A percentile compares a stretch with the other conserved stretches of the same genome.
phyloP scores from a whole-genome alignment of 2,797 vertebrate species.

The Gila robusta region DNA sequence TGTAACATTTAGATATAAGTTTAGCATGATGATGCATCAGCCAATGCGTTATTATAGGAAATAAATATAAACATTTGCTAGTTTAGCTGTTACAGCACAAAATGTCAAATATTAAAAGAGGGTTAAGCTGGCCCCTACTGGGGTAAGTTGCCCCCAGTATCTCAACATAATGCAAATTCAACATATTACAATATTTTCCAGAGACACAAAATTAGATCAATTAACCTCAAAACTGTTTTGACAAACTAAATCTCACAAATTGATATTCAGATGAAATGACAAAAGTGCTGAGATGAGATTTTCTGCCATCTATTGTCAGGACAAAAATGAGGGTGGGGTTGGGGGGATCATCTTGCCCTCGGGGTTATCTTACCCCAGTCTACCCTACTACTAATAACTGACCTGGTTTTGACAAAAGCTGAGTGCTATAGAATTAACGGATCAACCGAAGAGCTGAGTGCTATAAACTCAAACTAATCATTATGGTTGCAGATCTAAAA shows the following conservation, averaged over 20 bases:
- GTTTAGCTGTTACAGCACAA: too few species aligned
- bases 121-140: too few species aligned
- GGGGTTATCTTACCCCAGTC: not conserved
- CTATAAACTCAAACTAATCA: not conserved
- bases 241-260: not conserved
- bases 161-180: not conserved
- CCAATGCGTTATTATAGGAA: not conserved
- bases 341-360: too few species aligned
- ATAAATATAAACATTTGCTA: not conserved
- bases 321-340: too few species aligned
- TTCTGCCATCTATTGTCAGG: too few species aligned
- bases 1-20: not conserved
- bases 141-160: too few species aligned
- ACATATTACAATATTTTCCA: not conserved
- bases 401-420: not conserved
- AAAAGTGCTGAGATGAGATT: not conserved
- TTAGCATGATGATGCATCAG: too few species aligned
- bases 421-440: not conserved
- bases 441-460: not conserved
- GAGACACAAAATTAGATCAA: not conserved
- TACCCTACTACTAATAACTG: not conserved
- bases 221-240: not conserved
- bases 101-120: too few species aligned
- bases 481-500: slow-evolving; percentile 13
- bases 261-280: not conserved